phyloP scores from a whole-genome alignment of 2,113 vertebrate species.

The Circaetus gallicus region DNA sequence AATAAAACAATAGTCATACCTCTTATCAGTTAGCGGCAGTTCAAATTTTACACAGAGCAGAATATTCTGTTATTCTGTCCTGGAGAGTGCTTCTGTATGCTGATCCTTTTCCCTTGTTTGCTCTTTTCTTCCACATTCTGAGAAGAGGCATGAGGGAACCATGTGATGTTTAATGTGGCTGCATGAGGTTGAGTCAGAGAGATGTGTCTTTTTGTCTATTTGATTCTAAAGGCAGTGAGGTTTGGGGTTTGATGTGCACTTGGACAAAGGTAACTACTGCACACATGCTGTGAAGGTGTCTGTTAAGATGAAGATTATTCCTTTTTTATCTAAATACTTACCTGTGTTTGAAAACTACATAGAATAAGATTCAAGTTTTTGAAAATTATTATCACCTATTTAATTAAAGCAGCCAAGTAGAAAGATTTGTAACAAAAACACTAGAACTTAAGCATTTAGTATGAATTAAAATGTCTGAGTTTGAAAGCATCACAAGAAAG shows the following conservation, averaged over 20 bases:
- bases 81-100: neutral
- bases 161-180: neutral
- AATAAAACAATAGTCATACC: neutral
- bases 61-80: neutral
- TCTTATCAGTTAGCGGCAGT: neutral
- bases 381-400: neutral
- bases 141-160: neutral
- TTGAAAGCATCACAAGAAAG: neutral
- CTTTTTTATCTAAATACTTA: neutral
- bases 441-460: neutral
- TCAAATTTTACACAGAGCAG: neutral
- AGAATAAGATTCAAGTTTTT: neutral
- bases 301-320: neutral
- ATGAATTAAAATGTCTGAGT: neutral
- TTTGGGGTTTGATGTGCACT: neutral
- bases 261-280: neutral
- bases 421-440: neutral
- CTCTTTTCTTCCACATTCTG: neutral
- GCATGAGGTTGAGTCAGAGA: neutral
- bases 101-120: neutral
- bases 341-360: neutral
- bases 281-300: neutral
- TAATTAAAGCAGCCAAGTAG: neutral
- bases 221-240: neutral
- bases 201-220: neutral